Percentiles rank a stretch among this genome's conserved stretches.
These are phyloP conservation scores for Bombylius discolor DNA, from an alignment of 2,888 invertebrate genomes.

Conservation along the genomic window DNA sequence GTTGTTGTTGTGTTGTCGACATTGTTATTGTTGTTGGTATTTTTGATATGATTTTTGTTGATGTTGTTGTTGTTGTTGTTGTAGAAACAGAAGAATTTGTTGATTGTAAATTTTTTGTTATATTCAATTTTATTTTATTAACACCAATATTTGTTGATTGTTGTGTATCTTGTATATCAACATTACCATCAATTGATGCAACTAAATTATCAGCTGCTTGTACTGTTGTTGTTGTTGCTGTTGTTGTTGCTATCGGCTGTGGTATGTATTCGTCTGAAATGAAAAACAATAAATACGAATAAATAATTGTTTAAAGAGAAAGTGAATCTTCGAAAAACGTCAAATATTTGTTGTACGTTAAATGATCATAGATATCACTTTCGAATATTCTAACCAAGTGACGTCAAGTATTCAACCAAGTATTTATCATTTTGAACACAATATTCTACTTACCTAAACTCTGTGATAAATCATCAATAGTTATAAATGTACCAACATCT, in stretches of 20 bases:
- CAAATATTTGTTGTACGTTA: no score
- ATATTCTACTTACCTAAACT: conserved; percentile 26
- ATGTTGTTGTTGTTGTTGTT: no score
- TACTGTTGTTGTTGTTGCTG: conserved; percentile 17
- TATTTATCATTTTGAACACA: no score
- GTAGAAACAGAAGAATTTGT: conserved; percentile 26
- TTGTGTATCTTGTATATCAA: conserved; percentile 48
- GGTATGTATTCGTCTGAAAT: conserved; percentile 26
- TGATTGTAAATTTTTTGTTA: conserved; percentile 48
- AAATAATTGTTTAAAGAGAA: no score
- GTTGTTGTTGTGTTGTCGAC: neutral
- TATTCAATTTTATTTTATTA: conserved; percentile 68
- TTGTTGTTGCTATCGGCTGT: conserved; percentile 27
- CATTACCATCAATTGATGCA: conserved; percentile 61
- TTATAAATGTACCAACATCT: conserved; percentile 34
- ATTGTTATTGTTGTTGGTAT: neutral
- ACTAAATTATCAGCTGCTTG: conserved; percentile 38
- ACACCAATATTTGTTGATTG: conserved; percentile 31
- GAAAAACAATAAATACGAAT: neutral
- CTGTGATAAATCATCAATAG: conserved; percentile 23
- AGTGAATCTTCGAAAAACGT: no score
- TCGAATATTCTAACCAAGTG: no score
- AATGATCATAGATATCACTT: no score
- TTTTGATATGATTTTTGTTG: neutral
- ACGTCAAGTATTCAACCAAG: no score